Conservation (phyloP, 2,797 vertebrate species). For the Parotocinclus haroldoi region DNA sequence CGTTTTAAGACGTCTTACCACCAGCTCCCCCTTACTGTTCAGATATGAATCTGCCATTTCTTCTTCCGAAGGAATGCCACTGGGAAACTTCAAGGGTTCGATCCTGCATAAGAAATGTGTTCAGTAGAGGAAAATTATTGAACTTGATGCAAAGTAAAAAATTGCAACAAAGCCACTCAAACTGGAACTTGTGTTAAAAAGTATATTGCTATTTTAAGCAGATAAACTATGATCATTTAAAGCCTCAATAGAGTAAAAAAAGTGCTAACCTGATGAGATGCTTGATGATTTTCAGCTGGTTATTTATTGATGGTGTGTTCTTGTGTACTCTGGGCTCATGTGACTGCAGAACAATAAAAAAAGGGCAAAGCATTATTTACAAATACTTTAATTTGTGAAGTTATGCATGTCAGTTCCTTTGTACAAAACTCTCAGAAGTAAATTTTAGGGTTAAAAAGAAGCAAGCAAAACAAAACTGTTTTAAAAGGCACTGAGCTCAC, state of each 20-base stretch:
- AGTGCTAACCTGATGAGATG: slow-evolving; percentile 88
- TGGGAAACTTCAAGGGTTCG: slow-evolving; percentile 84
- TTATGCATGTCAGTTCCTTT: no score
- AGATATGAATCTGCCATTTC: slow-evolving; percentile 82
- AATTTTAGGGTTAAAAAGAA: no score
- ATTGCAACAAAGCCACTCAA: no score
- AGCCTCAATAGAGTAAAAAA: not conserved
- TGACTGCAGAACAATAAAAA: slow-evolving; percentile 62
- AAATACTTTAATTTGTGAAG: no score
- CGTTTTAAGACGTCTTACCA: slow-evolving; percentile 72
- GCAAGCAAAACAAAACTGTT: not conserved
- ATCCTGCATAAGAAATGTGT: slow-evolving; percentile 66
- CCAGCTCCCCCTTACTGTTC: slow-evolving; percentile 83
- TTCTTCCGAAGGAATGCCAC: slow-evolving; percentile 85
- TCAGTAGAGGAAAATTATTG: not conserved
- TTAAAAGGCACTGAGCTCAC: slow-evolving; percentile 56
- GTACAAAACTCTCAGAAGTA: no score
- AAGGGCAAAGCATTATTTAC: no score
- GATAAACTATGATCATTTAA: no score
- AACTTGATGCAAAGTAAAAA: no score
- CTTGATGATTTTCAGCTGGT: slow-evolving; percentile 83
- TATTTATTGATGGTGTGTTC: slow-evolving; percentile 89
- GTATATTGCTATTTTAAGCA: no score
- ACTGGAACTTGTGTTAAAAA: no score
- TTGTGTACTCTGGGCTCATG: slow-evolving; percentile 85